phyloP scores from a whole-genome alignment of 2,113 vertebrate genomes.

The Bos taurus region DNA sequence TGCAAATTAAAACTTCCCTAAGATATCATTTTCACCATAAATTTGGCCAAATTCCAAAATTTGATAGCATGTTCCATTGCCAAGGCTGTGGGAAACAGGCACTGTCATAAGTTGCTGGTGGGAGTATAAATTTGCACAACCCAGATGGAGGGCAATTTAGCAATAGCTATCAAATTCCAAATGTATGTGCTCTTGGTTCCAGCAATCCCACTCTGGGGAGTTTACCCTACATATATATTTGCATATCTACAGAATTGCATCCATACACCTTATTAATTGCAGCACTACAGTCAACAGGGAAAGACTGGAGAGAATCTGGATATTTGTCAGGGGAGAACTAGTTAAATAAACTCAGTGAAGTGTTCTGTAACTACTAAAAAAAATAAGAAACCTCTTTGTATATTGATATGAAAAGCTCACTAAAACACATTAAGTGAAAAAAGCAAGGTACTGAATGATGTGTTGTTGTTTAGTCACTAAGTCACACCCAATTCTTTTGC shows the following conservation, averaged over 20 bases:
- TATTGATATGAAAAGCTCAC: neutral
- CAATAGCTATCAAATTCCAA: slow-evolving; percentile 42
- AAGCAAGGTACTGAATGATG: neutral
- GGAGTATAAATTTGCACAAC: slow-evolving; percentile 12
- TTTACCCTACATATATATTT: slow-evolving; percentile 29
- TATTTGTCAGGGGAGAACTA: neutral
- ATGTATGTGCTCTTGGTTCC: neutral
- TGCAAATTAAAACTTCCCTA: slow-evolving; percentile 38
- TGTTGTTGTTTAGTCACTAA: neutral
- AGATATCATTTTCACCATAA: slow-evolving; percentile 36
- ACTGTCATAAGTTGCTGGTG: neutral
- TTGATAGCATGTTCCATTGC: neutral
- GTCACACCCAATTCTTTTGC: neutral
- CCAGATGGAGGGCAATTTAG: slow-evolving; percentile 52
- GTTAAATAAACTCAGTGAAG: neutral
- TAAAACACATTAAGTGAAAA: neutral
- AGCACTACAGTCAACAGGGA: neutral
- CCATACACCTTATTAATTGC: neutral
- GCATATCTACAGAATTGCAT: neutral
- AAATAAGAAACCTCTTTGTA: neutral
- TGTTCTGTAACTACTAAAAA: neutral
- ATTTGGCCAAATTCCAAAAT: slow-evolving; percentile 50
- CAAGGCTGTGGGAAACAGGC: slow-evolving; percentile 19
- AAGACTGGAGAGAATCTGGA: neutral
- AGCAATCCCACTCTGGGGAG: neutral